Conservation (phyloP, 1,140 invertebrate genomes). For the Drosophila simulans region DNA sequence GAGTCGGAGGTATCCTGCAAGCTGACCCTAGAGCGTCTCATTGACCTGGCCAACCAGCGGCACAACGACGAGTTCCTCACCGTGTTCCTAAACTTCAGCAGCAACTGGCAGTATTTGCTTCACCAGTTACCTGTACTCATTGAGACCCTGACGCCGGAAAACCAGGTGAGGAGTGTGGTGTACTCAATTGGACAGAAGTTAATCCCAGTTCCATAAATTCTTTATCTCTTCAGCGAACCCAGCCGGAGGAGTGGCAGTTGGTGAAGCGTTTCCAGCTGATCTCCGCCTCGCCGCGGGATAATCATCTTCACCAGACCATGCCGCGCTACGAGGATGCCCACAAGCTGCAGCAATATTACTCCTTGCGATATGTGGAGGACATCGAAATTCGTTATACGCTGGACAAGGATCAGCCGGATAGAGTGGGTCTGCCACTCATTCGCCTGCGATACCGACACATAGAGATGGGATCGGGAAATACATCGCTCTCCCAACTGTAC, state of each 20-base stretch:
- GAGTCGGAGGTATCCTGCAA: slow-evolving; percentile 85
- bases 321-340: slow-evolving; percentile 70
- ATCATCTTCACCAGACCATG: slow-evolving; percentile 19
- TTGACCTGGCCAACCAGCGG: slow-evolving; percentile 74
- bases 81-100: slow-evolving; percentile 85
- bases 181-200: not conserved
- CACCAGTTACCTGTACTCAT: slow-evolving; percentile 87
- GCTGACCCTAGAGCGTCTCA: slow-evolving; percentile 86
- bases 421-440: slow-evolving; percentile 67
- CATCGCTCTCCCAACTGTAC: slow-evolving; percentile 45
- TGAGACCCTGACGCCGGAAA: slow-evolving; percentile 76
- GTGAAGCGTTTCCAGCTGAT: slow-evolving; percentile 89
- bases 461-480: slow-evolving; percentile 55
- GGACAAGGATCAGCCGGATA: slow-evolving; percentile 46
- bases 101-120: slow-evolving; percentile 76
- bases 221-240: slow-evolving; percentile 63
- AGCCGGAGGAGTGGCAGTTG: slow-evolving; percentile 87
- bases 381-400: slow-evolving; percentile 72
- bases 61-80: slow-evolving; percentile 86
- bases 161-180: slow-evolving; percentile 47
- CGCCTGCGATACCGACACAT: slow-evolving; percentile 67
- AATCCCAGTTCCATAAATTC: not conserved
- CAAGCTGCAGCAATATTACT: slow-evolving; percentile 69
- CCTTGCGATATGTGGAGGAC: slow-evolving; percentile 62
- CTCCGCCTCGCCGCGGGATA: slow-evolving; percentile 84